Evolutionary conservation across 1,140 invertebrate species (phyloP), one percentile per base, ranked within the genome.

Genomic region (Dendroctonus ponderosae): DNA sequence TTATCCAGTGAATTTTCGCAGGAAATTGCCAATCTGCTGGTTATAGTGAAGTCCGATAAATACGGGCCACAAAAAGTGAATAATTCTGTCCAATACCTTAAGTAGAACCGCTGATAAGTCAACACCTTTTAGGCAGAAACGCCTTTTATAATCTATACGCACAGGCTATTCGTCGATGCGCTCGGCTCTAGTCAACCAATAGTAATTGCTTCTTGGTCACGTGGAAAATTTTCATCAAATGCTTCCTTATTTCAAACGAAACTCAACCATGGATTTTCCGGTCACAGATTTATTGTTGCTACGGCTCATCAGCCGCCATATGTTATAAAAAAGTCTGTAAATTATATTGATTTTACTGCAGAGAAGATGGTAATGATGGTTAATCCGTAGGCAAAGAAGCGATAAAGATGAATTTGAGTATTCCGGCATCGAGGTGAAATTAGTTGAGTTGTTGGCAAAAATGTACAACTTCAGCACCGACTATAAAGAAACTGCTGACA

Each of bases 381-480:
- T 46, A 46, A 46, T 11, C 12, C 26, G 26, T 26, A 72, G 74
- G 62, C 71, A 69, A 54, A 74, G 79, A 60, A 78, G 79, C 50
- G 79, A 78, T 12, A 80, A 82, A 59, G 79, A 80, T 8, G 76
- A 80, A 67, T 75, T 83, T 0, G 69, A 76, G 14, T 89, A 86
- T 85, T 88, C 90, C 75, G 89, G 89, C 7, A 78, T 89, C 26
- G 89, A 91, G 81, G 78, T 87, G 44, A 80, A 85, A 67, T 71
- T 90, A 38, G 68, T 90, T 0, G 81, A 81, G 43, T 70, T 89
- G 49, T 76, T 90, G 7, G 81, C 84, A 0, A 74, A 82, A 66
- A 80, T 82, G 56, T 82, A 88, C 50, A 90, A 90, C 76, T 89
- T 91, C 70, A 85, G 87, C 0, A 79, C 86, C 6, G 88, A 89